Evolutionary conservation across 2,797 vertebrate species (phyloP).

Genomic region (Microchirus variegatus): DNA sequence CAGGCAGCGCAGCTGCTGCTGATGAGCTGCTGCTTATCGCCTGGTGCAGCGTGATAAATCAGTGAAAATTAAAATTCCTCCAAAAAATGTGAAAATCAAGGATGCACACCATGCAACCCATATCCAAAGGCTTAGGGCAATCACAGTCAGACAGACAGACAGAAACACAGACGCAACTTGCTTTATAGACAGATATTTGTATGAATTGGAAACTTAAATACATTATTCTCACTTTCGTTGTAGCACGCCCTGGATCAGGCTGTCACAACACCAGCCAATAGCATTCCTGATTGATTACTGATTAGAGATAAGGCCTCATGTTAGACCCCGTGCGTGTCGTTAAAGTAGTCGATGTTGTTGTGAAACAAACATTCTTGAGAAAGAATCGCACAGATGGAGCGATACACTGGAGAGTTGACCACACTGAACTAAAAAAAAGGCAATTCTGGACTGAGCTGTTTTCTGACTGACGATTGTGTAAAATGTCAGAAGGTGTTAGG

Average conservation of each 20-base stretch:
- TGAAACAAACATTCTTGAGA: conserved; percentile 28
- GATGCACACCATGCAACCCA: no score
- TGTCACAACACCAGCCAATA: conserved; percentile 32
- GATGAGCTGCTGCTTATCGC: no score
- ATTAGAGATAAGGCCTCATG: conserved; percentile 37
- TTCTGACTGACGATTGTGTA: not conserved
- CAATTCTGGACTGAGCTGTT: conserved; percentile 1
- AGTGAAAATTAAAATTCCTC: no score
- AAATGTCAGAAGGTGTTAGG: conserved; percentile 10
- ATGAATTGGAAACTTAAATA: conserved; percentile 29
- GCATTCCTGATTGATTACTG: conserved; percentile 27
- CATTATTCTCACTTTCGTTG: conserved; percentile 15
- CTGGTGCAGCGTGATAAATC: no score
- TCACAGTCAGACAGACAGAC: no score
- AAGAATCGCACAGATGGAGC: not conserved
- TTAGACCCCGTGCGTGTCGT: conserved; percentile 6
- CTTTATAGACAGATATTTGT: not conserved
- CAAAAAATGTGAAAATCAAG: no score
- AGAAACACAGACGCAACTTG: no score
- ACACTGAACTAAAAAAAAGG: no score
- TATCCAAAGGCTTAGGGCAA: no score
- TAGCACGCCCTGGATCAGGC: conserved; percentile 27
- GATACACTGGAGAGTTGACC: conserved; percentile 3
- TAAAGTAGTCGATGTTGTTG: conserved; percentile 14
- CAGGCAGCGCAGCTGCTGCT: no score